Base-by-base conservation (phyloP, 2,888 invertebrate genomes). In the Harpalus rufipes region DNA sequence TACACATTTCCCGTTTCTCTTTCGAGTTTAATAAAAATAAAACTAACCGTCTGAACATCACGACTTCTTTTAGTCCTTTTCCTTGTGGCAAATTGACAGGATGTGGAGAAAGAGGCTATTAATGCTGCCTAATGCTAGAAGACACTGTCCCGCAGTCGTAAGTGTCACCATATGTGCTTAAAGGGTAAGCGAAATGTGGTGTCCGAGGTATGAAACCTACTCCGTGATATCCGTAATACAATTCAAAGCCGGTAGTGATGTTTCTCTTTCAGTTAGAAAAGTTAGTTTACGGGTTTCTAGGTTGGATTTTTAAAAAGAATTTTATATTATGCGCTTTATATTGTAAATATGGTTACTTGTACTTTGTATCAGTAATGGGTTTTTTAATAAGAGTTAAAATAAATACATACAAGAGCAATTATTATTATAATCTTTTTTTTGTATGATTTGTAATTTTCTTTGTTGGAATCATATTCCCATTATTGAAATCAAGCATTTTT, bases 71-170 rank as follows among this genome's bases (percentile, higher is more conserved):
- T 51, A 8, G 44, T 51, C 44, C 44, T 51, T 32, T 32, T 32
- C 32, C 78, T 39, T 32, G 25, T n/a, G 8, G 59, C 41, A 79
- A 79, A 79, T 79, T 59, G 58, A 79, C 79, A 79, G 32, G 79
- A 79, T 59, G 59, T 79, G 59, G 79, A 61, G 32, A 61, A 79
- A 79, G 59, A 61, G 56, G 14, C 10, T 58, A 59, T 58, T 79
- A 79, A 58, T 59, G 58, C 39, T 58, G 12, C 51, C 39, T 79
- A 79, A 56, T 32, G 39, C 68, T 39, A 7, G 12, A n/a, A 14
- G 78, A 25, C 78, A 78, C 44, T 41, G 78, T 56, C 78, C 25
- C 10, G n/a, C 6, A 6, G 58, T 78, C 58, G 78, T 78, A 68
- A 68, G 68, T 68, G 68, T 68, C 68, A 39, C 68, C 21, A 25